Conservation (phyloP, 1,140 invertebrate species). For the Drosophila murphyi region DNA sequence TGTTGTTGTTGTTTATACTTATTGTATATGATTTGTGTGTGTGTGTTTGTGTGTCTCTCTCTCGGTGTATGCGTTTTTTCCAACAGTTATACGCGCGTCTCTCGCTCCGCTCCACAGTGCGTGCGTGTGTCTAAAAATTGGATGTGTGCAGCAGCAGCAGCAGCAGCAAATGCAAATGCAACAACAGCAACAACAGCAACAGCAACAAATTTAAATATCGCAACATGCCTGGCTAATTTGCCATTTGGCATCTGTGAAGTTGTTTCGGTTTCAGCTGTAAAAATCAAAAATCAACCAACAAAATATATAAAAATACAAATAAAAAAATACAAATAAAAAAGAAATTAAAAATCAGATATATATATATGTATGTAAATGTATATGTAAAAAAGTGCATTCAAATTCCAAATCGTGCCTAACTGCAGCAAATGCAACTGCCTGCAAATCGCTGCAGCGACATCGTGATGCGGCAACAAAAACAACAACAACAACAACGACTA, state of each 20-base stretch:
- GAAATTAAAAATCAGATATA: slow-evolving; percentile 28
- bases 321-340: slow-evolving; percentile 17
- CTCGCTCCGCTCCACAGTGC: slow-evolving; percentile 25
- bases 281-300: slow-evolving; percentile 46
- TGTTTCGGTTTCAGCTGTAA: slow-evolving; percentile 70
- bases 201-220: slow-evolving; percentile 54
- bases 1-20: slow-evolving; percentile 77
- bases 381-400: slow-evolving; percentile 68
- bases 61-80: slow-evolving; percentile 40
- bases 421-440: slow-evolving; percentile 51
- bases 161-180: slow-evolving; percentile 25
- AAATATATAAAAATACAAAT: slow-evolving; percentile 18
- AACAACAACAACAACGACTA: slow-evolving; percentile 29
- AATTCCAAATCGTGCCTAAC: slow-evolving; percentile 77
- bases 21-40: slow-evolving; percentile 37
- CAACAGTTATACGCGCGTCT: slow-evolving; percentile 26
- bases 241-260: slow-evolving; percentile 56
- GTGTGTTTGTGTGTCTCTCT: slow-evolving; percentile 42
- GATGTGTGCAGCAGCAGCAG: slow-evolving; percentile 18
- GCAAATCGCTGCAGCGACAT: background rate
- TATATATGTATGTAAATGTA: slow-evolving; percentile 22
- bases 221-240: slow-evolving; percentile 62
- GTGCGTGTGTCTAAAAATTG: slow-evolving; percentile 22
- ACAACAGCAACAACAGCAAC: slow-evolving; percentile 5
- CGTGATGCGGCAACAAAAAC: slow-evolving; percentile 32